Conservation (phyloP, 2,113 vertebrate species). For the Orientallactaga bullata region DNA sequence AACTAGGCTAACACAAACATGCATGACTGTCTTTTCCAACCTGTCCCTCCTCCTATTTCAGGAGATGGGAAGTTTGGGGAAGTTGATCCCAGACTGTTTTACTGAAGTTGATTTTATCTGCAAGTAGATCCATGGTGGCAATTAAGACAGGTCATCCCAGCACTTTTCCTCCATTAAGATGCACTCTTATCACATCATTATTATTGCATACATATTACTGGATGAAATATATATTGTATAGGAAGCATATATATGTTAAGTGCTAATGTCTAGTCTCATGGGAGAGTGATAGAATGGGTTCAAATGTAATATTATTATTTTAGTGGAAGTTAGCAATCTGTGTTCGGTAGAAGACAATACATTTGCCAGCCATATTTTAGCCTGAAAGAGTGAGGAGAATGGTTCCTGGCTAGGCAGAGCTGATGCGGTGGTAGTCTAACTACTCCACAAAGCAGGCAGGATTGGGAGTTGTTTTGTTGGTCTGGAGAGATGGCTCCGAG, state of each 20-base stretch:
- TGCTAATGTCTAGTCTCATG: not conserved
- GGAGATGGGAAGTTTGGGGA: not conserved
- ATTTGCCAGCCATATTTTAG: slow-evolving; percentile 45
- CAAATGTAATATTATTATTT: slow-evolving; percentile 2
- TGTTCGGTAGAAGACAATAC: slow-evolving; percentile 26
- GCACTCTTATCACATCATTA: not conserved
- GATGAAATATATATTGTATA: not conserved
- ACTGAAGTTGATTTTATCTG: not conserved
- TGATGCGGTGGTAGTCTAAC: not conserved
- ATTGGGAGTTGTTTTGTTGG: not conserved
- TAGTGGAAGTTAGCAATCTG: slow-evolving; percentile 36
- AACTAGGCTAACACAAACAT: not conserved
- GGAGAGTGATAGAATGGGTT: slow-evolving; percentile 29
- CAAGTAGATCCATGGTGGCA: not conserved
- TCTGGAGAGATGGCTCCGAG: no score
- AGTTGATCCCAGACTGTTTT: not conserved
- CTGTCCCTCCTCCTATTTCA: not conserved
- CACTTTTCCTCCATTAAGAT: not conserved
- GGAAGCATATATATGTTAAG: not conserved
- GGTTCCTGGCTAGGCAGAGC: not conserved
- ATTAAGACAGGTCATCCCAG: not conserved
- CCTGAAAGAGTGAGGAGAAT: not conserved
- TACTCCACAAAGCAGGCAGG: not conserved
- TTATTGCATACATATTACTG: not conserved
- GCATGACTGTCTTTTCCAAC: not conserved